Base-by-base conservation (phyloP, 2,888 invertebrate species). In the Cremastinae sp. region DNA sequence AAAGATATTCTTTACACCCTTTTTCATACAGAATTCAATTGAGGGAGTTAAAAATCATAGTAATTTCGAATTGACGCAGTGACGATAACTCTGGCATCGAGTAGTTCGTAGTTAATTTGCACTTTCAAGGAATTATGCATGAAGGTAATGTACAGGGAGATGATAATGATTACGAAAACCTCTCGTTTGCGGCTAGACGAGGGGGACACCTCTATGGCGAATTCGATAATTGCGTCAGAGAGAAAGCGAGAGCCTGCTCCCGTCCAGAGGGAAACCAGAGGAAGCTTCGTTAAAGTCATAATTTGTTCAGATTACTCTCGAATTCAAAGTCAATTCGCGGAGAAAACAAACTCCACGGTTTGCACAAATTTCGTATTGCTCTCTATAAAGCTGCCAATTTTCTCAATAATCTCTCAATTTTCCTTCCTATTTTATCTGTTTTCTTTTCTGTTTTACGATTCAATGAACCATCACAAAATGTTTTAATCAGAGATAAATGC, bases 221-320 rank as follows among this genome's bases (percentile, higher is more conserved):
- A 64, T 56, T 56, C 54, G 49, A 77, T 70, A 77, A 74, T 77
- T 77, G 66, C 74, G 65, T 70, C 73, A 70, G 70, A 70, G 74
- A 49, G 76, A 70, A 64, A 72, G 47, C 58, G 56, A 58, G 41
- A 65, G 12, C 53, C 53, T 14, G 28, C 16, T 41, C 12, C 5
- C 20, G 16, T 10, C 16, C 41, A 16, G 16, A 20, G 45, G 41
- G 53, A 43, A 18, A 5, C 28, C 41, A 14, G 47, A n/a, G 43
- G 34, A 59, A 12, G 51, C 41, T 70, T 74, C 74, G 74, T 77
- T 76, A 81, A 83, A 82, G 84, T 80, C 80, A 77, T 80, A 78
- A 81, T 82, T 82, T 80, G 76, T 78, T 74, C 77, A 78, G 81
- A 83, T 84, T 79, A 84, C 81, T 81, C 77, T 56, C 74, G 73